phyloP scores from a whole-genome alignment of 1,140 invertebrate genomes.

The Aethina tumida region DNA sequence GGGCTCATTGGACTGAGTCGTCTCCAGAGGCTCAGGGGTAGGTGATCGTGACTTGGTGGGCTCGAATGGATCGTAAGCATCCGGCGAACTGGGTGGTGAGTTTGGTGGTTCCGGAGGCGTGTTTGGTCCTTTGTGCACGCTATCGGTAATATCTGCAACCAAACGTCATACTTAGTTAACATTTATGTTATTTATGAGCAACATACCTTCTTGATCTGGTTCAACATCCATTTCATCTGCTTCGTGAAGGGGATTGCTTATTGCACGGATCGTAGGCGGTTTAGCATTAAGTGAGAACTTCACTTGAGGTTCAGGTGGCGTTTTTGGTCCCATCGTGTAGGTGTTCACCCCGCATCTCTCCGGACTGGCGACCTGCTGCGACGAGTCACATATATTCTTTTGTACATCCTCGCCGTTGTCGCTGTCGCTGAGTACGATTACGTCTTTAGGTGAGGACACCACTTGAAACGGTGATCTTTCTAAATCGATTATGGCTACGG shows the following conservation, averaged over 20 bases:
- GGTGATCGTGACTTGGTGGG: slow-evolving; percentile 70
- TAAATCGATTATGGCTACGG: slow-evolving; percentile 75
- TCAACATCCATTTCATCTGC: slow-evolving; percentile 36
- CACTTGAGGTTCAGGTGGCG: slow-evolving; percentile 61
- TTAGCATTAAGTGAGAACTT: slow-evolving; percentile 57
- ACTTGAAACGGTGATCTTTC: slow-evolving; percentile 71
- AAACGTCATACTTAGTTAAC: too few relatives aligned
- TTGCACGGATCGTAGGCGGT: slow-evolving; percentile 44
- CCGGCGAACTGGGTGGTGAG: slow-evolving; percentile 53
- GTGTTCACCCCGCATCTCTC: slow-evolving; percentile 24
- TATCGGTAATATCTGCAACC: slow-evolving; percentile 34
- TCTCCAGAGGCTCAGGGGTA: slow-evolving; percentile 36
- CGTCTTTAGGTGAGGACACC: slow-evolving; percentile 64
- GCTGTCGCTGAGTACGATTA: slow-evolving; percentile 73
- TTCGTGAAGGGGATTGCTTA: slow-evolving; percentile 53
- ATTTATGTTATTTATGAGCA: too few relatives aligned
- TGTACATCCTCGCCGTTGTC: slow-evolving; percentile 47
- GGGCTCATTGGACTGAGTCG: slow-evolving; percentile 18
- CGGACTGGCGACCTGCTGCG: slow-evolving; percentile 29
- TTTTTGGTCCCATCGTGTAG: slow-evolving; percentile 53
- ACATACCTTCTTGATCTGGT: slow-evolving; percentile 36
- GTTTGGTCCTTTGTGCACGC: slow-evolving; percentile 43
- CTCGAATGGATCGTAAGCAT: slow-evolving; percentile 80
- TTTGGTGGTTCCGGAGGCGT: slow-evolving; percentile 53
- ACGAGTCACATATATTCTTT: slow-evolving; percentile 25